Base-by-base conservation (phyloP, 1,140 invertebrate genomes). In the Dendroctonus ponderosae region DNA sequence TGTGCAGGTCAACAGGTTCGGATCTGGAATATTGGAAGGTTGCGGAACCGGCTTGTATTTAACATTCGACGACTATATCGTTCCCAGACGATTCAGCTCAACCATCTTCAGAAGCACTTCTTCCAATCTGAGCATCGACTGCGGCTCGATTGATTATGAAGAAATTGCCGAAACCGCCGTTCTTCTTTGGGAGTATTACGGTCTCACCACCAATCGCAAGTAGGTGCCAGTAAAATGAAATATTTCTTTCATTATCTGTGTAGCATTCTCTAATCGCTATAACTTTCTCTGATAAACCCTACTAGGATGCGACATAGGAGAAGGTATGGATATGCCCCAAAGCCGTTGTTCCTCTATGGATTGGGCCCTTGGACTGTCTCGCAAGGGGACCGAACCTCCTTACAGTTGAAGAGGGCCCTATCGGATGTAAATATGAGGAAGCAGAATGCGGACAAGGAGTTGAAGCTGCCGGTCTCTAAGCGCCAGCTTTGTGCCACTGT, bases 311-410 rank as follows among this genome's bases (percentile, higher is more conserved):
- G 52, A 40, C 38, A 77, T 69, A 57, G 72, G 7, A 73, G 82
- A 49, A 67, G 79, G 50, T 83, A 82, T 57, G 81, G 77, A 0
- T 67, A 84, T 2, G 70, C 73, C 3, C 74, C 80, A 0, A 74
- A 79, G 9, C 75, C 81, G 3, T 77, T 82, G 60, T 83, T 85
- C 64, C 66, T 82, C 0, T 70, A 78, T 54, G 82, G 80, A 7
- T 73, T 85, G 38, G 83, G 83, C 7, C 81, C 81, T 6, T 82
- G 80, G 80, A 74, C 75, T 7, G 74, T 83, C 6, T 73, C 76
- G 12, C 72, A 78, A 8, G 82, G 82, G 0, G 81, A 82, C 60
- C 77, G 75, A 63, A 76, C 74, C 38, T 80, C 79, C 0, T 61
- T 83, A 3, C 82, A 83, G 63, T 70, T 77, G 43, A 79, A 78